Conservation (phyloP, 2,797 vertebrate genomes). For the Cygnus olor region DNA sequence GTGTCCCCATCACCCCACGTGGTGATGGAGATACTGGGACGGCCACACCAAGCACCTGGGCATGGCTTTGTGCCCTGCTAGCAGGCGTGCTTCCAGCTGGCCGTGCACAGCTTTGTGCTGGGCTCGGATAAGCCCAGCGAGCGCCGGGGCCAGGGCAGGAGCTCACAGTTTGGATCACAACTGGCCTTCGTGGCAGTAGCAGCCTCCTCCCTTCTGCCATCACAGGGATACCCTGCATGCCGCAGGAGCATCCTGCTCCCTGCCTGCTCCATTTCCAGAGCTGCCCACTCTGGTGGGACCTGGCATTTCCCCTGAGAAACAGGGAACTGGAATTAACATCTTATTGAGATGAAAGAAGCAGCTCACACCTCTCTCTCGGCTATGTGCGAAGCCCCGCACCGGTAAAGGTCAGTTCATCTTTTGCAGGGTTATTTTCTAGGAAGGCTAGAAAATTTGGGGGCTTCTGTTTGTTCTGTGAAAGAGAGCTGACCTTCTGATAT, state of each 20-base stretch:
- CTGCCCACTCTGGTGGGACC: accelerated
- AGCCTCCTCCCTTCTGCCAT: neutral
- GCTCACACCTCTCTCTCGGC: neutral
- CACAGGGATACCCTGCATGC: accelerated
- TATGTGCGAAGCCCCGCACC: neutral
- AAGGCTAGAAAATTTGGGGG: neutral
- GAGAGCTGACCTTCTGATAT: neutral
- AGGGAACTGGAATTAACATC: neutral
- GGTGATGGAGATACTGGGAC: accelerated
- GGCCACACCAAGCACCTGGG: neutral
- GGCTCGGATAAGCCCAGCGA: neutral
- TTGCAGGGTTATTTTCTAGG: neutral
- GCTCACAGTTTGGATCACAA: neutral
- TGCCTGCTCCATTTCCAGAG: neutral
- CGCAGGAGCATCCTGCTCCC: neutral
- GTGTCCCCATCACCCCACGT: accelerated
- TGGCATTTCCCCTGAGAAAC: neutral
- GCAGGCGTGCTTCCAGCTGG: accelerated
- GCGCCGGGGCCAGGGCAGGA: accelerated
- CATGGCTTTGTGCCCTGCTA: too few relatives aligned
- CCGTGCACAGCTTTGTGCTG: too few relatives aligned
- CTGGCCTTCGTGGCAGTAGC: neutral
- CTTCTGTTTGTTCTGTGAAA: slow-evolving; percentile 13
- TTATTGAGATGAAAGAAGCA: slow-evolving; percentile 8
- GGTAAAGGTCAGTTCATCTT: neutral